Evolutionary conservation across 1,140 invertebrate species (phyloP).

Genomic region (Drosophila ambigua): DNA sequence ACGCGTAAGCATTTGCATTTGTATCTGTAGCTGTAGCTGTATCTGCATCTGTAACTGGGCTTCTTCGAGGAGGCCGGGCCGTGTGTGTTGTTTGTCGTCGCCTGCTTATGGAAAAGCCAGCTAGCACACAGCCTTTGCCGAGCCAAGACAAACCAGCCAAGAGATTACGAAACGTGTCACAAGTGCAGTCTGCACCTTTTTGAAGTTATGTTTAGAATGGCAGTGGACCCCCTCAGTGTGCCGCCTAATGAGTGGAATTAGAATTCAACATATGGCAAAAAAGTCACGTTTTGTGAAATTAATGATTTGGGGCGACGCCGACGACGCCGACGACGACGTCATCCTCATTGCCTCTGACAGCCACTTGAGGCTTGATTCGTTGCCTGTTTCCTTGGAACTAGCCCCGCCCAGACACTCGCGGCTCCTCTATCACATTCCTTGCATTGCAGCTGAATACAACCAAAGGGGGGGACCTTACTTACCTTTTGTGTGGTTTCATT

Average conservation of each 20-base stretch:
- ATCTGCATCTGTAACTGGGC: conserved; percentile 50
- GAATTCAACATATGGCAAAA: conserved; percentile 80
- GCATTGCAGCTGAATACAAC: background rate
- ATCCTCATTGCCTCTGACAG: conserved; percentile 58
- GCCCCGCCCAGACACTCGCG: background rate
- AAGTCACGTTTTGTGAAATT: conserved; percentile 79
- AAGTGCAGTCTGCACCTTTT: conserved; percentile 80
- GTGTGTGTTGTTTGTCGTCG: conserved; percentile 28
- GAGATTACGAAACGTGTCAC: conserved; percentile 81
- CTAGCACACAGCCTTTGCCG: conserved; percentile 55
- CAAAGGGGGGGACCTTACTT: background rate
- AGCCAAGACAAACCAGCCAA: conserved; percentile 51
- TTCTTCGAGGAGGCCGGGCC: conserved; percentile 45
- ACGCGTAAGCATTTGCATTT: conserved; percentile 64
- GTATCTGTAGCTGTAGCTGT: conserved; percentile 42
- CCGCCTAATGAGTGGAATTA: conserved; percentile 78
- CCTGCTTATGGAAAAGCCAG: conserved; percentile 65
- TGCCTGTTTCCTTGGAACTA: conserved; percentile 22
- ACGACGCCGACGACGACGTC: conserved; percentile 24
- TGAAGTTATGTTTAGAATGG: conserved; percentile 79
- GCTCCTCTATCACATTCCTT: background rate
- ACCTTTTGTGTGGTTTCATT: background rate
- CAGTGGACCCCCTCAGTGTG: conserved; percentile 43
- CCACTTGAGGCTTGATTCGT: conserved; percentile 26
- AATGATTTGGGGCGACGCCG: conserved; percentile 69